Evolutionary conservation across 2,113 vertebrate genomes (phyloP), one percentile per base, ranked within the genome.

Genomic region (Sturnira hondurensis): DNA sequence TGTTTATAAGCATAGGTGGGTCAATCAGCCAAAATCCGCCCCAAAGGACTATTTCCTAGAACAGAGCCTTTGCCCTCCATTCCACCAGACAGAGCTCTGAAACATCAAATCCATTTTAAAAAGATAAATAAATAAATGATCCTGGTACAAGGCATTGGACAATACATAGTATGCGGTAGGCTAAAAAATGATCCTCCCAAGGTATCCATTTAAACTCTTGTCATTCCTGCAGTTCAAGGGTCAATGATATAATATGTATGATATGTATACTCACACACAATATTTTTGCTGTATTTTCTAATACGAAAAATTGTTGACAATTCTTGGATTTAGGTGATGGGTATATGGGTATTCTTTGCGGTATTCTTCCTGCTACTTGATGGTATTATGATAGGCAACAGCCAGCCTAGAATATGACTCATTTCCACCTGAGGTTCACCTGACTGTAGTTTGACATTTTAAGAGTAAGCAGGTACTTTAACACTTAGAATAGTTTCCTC

Each of bases 381-480:
- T 86, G 78, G 58, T 63, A 93, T 96, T 68, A 91, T 77, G 67
- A 67, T 36, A 82, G 65, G 50, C 52, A 83, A 83, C 63, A 70
- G 45, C 4, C 58, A 83, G 65, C 8, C 45, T 58, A 65, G 45
- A 81, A 87, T 33, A 33, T 90, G 63, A 56, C n/a, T 5, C 8
- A 11, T 17, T 52, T 47, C 78, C 50, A 63, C 68, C 68, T 80
- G 84, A 92, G 43, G 20, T 11, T 87, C 95, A 93, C 67, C 84
- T 92, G 70, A 86, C 56, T 31, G 22, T 6, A 81, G 45, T 31
- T 68, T 13, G 68, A 71, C 28, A 84, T 28, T 28, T 95, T 10
- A 58, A 83, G 45, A 68, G 68, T 86, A 68, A 96, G 56, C 78
- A 58, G 12, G 45, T 65, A 93, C 81, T 95, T 97, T 93, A 86